phyloP scores from a whole-genome alignment of 2,113 vertebrate species.

The Lethenteron reissneri region DNA sequence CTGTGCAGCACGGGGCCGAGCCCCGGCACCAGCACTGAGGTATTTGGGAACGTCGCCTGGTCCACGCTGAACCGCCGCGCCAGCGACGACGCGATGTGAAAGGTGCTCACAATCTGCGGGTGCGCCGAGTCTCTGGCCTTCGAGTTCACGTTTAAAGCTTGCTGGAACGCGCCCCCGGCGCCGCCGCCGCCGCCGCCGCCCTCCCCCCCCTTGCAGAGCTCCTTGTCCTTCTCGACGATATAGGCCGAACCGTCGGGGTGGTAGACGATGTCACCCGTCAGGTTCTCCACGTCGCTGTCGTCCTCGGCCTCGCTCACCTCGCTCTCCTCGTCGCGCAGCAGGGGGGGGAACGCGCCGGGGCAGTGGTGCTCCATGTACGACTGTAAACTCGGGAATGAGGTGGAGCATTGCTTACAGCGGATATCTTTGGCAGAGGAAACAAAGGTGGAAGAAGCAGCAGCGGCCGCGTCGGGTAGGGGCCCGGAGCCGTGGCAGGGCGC shows the following conservation, averaged over 20 bases:
- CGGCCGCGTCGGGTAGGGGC: not conserved
- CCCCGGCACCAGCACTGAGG: constrained; percentile 86
- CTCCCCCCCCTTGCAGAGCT: constrained; percentile 53
- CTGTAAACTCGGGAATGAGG: constrained; percentile 99
- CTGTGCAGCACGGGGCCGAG: constrained; percentile 99
- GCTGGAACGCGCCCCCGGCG: constrained; percentile 70
- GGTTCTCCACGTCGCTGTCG: constrained; percentile 96
- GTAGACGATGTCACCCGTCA: constrained; percentile 98
- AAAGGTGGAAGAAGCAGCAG: constrained; percentile 4
- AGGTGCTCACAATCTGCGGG: constrained; percentile 99
- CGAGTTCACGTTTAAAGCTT: constrained; percentile 4
- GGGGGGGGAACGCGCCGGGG: constrained; percentile 82
- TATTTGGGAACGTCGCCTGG: constrained; percentile 97
- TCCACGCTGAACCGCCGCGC: constrained; percentile 87
- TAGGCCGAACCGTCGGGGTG: constrained; percentile 99
- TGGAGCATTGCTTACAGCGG: constrained; percentile 99
- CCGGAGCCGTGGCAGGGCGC: not conserved
- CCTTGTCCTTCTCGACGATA: constrained; percentile 99
- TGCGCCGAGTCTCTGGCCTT: constrained; percentile 14
- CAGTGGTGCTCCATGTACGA: constrained; percentile 99
- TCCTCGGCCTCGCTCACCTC: constrained; percentile 52
- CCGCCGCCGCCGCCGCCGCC: constrained; percentile 47
- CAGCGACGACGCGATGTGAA: constrained; percentile 99
- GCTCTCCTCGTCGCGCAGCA: constrained; percentile 75
- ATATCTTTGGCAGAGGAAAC: constrained; percentile 91